A percentile compares a stretch with the other conserved stretches of the same genome.
Evolutionary conservation across 2,888 invertebrate genomes (phyloP).

Genomic region (Drosophila putrida): DNA sequence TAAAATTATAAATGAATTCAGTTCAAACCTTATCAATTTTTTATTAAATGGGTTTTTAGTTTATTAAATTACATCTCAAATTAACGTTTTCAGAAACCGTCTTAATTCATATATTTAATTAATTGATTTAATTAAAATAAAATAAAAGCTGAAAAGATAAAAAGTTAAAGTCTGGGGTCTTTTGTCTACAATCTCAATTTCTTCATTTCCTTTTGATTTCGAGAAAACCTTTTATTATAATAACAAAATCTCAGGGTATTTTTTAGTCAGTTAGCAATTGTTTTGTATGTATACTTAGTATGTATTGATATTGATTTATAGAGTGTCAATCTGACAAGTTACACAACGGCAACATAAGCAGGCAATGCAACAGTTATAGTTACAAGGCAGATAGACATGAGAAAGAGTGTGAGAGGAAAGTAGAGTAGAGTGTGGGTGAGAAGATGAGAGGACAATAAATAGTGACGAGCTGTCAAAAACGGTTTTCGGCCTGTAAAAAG

Average conservation of each 20-base stretch:
- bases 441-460: slow-evolving; percentile 30
- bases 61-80: no score
- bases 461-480: slow-evolving; percentile 67
- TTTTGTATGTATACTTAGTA: not conserved
- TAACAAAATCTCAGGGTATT: slow-evolving; percentile 11
- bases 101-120: no score
- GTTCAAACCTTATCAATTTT: no score
- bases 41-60: no score
- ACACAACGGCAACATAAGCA: slow-evolving; percentile 47
- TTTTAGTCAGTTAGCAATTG: not conserved
- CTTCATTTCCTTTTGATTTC: no score
- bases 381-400: not conserved
- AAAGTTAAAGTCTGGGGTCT: no score
- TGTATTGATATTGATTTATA: slow-evolving; percentile 33
- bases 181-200: no score
- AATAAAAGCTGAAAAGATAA: no score
- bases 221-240: not conserved
- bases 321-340: slow-evolving; percentile 66
- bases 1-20: no score
- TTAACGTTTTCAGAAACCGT: no score
- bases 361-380: slow-evolving; percentile 55
- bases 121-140: no score
- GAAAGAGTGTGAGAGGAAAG: not conserved
- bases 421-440: not conserved
- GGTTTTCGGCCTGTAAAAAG: slow-evolving; percentile 39